Evolutionary conservation across 2,797 vertebrate genomes (phyloP), one percentile per base, ranked within the genome.

Genomic region (Enteromius thamalakanensis): DNA sequence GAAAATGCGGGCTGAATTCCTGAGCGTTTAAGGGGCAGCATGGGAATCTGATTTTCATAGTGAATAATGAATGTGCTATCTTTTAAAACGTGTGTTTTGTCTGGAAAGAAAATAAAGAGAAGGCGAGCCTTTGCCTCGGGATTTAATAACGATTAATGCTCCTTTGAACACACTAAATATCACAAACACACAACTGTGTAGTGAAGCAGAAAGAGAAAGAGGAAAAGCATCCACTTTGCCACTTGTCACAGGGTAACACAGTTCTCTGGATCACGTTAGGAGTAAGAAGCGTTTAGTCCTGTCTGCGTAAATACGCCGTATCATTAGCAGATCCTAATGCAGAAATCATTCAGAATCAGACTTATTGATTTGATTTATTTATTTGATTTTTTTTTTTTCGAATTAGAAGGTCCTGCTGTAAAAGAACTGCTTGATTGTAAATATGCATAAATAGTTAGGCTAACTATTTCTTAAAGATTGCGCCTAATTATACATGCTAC

Each of bases 11-110:
- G 85, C 90, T 93, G 94, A 95, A 96, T 96, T 93, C 93, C 92
- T 93, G 93, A 96, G 94, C 92, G 94, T 97, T 96, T 96, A 94
- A 92, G 81, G 93, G 93, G 89, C 92, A 93, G 94, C 93, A 95
- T 94, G 93, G 92, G 93, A 95, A 95, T 95, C 87, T 84, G 93
- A 92, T 93, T 94, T 94, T 92, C 93, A 93, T 93, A 91, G 92
- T 93, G 93, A 93, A 94, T 94, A 94, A 94, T 94, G 92, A 92
- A 92, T 92, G 88, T 88, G 86, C 88, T 89, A 86, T 92, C 89
- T 92, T 91, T 89, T 89, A 89, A 90, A 80, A 90, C 88, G 88
- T 87, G 84, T 90, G 90, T 92, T 92, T 92, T 92, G 90, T 92
- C 90, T 92, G 90, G 89, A 90, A 91, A 72, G 75, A 84, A 87